These are phyloP conservation scores for Cirrhinus molitorella DNA, from an alignment of 2,797 vertebrate genomes.

Conservation along the genomic window DNA sequence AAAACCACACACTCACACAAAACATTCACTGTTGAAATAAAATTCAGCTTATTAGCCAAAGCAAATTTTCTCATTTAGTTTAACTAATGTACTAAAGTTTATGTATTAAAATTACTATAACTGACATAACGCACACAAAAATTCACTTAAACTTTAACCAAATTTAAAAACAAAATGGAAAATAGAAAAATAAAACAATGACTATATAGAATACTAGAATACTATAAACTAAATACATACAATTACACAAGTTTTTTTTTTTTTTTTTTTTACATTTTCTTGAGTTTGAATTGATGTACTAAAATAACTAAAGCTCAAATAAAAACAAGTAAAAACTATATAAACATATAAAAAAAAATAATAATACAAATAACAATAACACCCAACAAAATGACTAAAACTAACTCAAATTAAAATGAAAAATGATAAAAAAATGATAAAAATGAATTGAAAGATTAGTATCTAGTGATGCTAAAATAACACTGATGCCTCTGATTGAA, in stretches of 20 bases:
- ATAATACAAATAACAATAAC: neutral
- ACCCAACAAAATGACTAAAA: neutral
- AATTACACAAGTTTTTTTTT: no score
- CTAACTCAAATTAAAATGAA: neutral
- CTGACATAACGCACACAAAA: neutral
- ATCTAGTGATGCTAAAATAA: neutral
- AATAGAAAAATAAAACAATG: neutral
- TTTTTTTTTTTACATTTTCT: neutral
- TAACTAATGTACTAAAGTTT: neutral
- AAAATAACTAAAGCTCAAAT: neutral
- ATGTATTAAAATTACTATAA: neutral
- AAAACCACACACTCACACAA: neutral
- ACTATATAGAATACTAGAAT: neutral
- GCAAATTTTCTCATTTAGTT: neutral
- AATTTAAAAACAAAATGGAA: neutral
- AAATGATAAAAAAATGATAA: neutral
- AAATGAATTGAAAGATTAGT: neutral
- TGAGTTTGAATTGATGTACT: neutral
- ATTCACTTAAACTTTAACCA: neutral
- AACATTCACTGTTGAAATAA: neutral
- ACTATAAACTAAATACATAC: neutral
- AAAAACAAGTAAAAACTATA: neutral
- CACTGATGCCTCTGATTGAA: slow-evolving; percentile 3
- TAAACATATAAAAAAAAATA: neutral
- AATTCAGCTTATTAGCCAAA: neutral